A percentile compares a stretch with the other conserved stretches of the same genome.
phyloP scores from a whole-genome alignment of 1,140 invertebrate genomes.

The Bacillus rossius region DNA sequence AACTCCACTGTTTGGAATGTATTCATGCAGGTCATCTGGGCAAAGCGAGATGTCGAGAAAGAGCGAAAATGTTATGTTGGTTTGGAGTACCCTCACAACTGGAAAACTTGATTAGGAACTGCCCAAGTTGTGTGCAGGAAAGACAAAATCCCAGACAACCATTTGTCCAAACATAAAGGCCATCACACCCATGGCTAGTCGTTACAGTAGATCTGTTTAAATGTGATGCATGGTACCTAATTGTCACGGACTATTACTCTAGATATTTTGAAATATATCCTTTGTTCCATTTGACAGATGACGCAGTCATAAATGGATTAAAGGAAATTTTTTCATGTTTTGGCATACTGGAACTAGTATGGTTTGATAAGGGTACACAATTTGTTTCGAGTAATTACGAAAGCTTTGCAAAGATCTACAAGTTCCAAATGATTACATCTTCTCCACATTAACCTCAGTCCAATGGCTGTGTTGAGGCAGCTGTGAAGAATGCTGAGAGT shows the following conservation, averaged over 20 bases:
- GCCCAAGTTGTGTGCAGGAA: constrained; percentile 24
- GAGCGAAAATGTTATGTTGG: constrained; percentile 15
- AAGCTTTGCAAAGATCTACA: constrained; percentile 22
- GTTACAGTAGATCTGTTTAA: too few species aligned
- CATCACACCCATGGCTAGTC: constrained; percentile 18
- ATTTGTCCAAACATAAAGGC: constrained; percentile 20
- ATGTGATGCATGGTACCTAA: constrained; percentile 22
- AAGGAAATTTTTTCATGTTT: constrained; percentile 24
- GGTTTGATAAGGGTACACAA: constrained; percentile 11
- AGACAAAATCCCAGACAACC: constrained; percentile 19
- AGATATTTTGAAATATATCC: constrained; percentile 24
- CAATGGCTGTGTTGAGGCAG: background rate
- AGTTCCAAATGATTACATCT: constrained; percentile 24
- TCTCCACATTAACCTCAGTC: constrained; percentile 17
- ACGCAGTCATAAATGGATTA: constrained; percentile 18
- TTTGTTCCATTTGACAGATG: constrained; percentile 17
- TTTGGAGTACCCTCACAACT: constrained; percentile 25
- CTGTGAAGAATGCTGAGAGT: constrained; percentile 25
- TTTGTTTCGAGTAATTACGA: constrained; percentile 20
- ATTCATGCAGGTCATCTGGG: constrained; percentile 26
- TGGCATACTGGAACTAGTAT: constrained; percentile 23
- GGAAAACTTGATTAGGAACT: constrained; percentile 23
- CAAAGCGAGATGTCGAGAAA: too few species aligned
- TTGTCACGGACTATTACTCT: constrained; percentile 29
- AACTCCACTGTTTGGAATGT: constrained; percentile 21